Evolutionary conservation across 2,888 invertebrate genomes (phyloP).

Genomic region (Sycophila texana): DNA sequence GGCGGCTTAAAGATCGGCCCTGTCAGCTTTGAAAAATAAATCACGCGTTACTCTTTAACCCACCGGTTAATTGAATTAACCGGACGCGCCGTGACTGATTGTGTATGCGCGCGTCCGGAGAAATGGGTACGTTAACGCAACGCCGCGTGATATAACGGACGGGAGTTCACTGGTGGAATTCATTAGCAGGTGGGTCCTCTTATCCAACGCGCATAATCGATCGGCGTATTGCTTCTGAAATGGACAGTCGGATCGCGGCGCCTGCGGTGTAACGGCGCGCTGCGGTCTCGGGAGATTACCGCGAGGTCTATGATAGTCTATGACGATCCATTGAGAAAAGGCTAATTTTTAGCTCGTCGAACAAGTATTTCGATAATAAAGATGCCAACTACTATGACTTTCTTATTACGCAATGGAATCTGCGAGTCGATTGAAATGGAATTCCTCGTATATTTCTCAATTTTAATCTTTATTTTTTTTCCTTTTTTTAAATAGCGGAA

Average conservation of each 20-base stretch:
- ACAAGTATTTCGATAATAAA: too few relatives aligned
- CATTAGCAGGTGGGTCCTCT: constrained; percentile 25
- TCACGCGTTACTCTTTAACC: too few relatives aligned
- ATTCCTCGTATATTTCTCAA: too few relatives aligned
- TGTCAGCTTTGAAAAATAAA: too few relatives aligned
- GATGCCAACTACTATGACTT: constrained; percentile 8
- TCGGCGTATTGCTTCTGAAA: constrained; percentile 25
- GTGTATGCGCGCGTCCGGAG: neutral
- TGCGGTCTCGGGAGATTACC: neutral
- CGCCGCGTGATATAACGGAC: constrained; percentile 42
- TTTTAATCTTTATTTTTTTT: too few relatives aligned
- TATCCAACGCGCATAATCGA: constrained; percentile 30
- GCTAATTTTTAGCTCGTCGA: too few relatives aligned
- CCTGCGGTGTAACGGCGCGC: neutral
- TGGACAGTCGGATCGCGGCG: constrained; percentile 3
- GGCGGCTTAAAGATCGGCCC: neutral
- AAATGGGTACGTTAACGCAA: constrained; percentile 21
- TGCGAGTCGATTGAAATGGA: neutral
- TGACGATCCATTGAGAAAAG: neutral
- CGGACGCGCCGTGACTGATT: neutral
- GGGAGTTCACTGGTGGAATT: constrained; percentile 29
- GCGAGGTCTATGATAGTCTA: neutral
- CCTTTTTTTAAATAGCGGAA: too few relatives aligned
- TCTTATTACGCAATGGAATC: constrained; percentile 12
- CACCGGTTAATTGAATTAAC: constrained; percentile 4